Conservation (phyloP, 2,113 vertebrate genomes). For the Xiphophorus maculatus region DNA sequence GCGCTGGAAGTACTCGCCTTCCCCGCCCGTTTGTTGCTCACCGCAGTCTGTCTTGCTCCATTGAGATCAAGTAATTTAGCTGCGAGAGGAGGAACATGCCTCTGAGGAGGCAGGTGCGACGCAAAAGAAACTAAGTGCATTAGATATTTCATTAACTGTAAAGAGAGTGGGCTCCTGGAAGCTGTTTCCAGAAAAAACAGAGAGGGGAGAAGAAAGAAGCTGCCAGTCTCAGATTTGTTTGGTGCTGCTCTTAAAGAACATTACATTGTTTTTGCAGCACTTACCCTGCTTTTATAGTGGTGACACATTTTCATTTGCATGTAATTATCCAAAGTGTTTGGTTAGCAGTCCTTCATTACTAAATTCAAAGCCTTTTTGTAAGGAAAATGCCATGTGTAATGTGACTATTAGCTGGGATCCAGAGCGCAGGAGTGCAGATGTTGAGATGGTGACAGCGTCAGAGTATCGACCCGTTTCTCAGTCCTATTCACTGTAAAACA, state of each 20-base stretch:
- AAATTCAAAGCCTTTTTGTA: constrained; percentile 29
- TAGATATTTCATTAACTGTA: constrained; percentile 63
- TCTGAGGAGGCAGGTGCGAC: constrained; percentile 69
- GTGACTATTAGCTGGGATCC: background rate
- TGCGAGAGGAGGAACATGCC: constrained; percentile 62
- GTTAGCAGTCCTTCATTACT: constrained; percentile 34
- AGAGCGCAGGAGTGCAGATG: background rate
- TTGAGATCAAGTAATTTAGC: constrained; percentile 66
- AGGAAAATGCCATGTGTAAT: constrained; percentile 26
- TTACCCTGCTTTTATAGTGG: constrained; percentile 30
- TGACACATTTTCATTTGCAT: constrained; percentile 66
- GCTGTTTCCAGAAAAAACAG: constrained; percentile 27
- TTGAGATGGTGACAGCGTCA: background rate
- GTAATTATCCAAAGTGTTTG: constrained; percentile 59
- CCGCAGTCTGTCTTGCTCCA: constrained; percentile 50
- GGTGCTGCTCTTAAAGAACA: constrained; percentile 26
- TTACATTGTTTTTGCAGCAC: constrained; percentile 27
- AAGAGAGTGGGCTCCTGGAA: constrained; percentile 47
- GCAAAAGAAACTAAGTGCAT: constrained; percentile 63
- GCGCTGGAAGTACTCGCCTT: constrained; percentile 51
- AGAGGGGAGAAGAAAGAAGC: background rate
- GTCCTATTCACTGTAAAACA: background rate
- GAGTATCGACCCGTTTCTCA: background rate
- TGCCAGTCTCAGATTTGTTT: constrained; percentile 50
- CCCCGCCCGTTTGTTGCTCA: constrained; percentile 57